A percentile compares a stretch with the other conserved stretches of the same genome.
These are phyloP conservation scores for Eufriesea mexicana DNA, from an alignment of 1,140 invertebrate species.

Conservation along the genomic window DNA sequence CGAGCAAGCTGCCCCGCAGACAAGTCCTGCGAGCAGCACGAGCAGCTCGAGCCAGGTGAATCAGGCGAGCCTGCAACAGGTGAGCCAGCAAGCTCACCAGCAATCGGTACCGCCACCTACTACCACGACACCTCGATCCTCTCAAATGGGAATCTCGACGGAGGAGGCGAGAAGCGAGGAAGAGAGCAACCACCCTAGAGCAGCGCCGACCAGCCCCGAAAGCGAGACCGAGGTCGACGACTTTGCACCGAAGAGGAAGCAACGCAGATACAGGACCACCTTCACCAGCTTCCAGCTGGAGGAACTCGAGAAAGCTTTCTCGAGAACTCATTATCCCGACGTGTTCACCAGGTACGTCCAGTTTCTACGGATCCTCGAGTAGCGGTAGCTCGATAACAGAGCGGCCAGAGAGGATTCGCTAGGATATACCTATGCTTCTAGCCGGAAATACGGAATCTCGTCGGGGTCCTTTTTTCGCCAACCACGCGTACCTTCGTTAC, in stretches of 20 bases:
- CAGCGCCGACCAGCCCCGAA: conserved; percentile 84
- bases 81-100: conserved; percentile 55
- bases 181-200: conserved; percentile 77
- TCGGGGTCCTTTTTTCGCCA: too few species aligned
- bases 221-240: conserved; percentile 91
- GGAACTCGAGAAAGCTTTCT: conserved; percentile 98
- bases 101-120: conserved; percentile 54
- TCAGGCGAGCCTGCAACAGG: conserved; percentile 65
- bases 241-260: conserved; percentile 94
- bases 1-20: conserved; percentile 77
- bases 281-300: conserved; percentile 98
- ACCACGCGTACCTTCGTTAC: background rate
- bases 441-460: background rate
- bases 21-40: conserved; percentile 79
- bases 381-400: background rate
- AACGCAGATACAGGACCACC: conserved; percentile 95
- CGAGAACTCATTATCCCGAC: conserved; percentile 98
- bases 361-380: background rate
- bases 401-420: too few species aligned
- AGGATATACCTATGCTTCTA: too few species aligned
- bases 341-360: conserved; percentile 96
- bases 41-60: conserved; percentile 74
- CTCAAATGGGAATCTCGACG: conserved; percentile 78
- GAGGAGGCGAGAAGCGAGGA: conserved; percentile 78
- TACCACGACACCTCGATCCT: conserved; percentile 56